Percentiles rank a stretch among this genome's conserved stretches.
Conservation (phyloP, 1,140 invertebrate genomes). For the Wiebesia pumilae region DNA sequence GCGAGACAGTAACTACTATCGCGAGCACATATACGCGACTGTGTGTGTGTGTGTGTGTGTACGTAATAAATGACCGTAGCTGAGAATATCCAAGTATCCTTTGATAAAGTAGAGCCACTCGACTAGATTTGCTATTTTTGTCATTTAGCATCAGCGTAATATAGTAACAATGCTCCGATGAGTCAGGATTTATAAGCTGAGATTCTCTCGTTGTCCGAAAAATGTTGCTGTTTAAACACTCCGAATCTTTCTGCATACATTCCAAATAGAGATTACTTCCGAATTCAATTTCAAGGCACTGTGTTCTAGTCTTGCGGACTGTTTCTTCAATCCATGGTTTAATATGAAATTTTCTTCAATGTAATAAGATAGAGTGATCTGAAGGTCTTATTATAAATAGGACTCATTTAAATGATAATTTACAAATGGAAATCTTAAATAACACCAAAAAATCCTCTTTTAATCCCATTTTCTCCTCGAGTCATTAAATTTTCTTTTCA, state of each 20-base stretch:
- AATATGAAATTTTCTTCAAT: neutral
- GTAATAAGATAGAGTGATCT: neutral
- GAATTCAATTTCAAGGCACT: neutral
- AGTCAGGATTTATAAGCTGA: neutral
- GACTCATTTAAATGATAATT: no score
- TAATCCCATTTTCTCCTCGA: no score
- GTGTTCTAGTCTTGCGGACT: neutral
- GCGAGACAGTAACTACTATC: neutral
- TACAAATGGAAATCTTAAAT: no score
- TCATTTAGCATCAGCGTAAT: conserved; percentile 10
- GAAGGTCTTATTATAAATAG: no score
- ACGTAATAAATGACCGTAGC: neutral
- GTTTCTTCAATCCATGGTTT: neutral
- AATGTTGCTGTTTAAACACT: neutral
- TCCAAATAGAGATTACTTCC: neutral
- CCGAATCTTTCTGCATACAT: neutral
- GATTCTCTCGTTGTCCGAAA: neutral
- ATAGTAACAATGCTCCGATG: conserved; percentile 8
- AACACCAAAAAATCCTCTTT: no score
- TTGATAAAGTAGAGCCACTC: neutral
- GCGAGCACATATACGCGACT: neutral
- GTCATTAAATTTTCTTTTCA: no score
- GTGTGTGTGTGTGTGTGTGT: conserved; percentile 31
- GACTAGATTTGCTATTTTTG: conserved; percentile 18
- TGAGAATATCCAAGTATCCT: conserved; percentile 5